Evolutionary conservation across 2,113 vertebrate genomes (phyloP).

Genomic region (Neolamprologus sp.): DNA sequence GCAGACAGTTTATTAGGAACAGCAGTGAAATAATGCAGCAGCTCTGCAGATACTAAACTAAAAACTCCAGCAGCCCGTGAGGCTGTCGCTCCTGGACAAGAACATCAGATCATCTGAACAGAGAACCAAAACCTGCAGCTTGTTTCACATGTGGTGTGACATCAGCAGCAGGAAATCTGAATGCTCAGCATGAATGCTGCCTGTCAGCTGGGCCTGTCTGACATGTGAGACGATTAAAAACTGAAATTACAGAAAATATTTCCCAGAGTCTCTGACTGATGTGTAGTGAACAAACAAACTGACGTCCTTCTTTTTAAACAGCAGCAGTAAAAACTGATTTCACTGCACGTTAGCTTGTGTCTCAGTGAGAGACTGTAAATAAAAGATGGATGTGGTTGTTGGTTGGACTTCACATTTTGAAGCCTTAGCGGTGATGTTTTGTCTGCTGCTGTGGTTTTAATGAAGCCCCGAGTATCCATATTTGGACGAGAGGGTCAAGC

Average conservation of each 20-base stretch:
- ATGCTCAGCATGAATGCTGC: neutral
- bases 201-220: rapidly evolving
- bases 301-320: neutral
- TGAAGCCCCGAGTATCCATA: neutral
- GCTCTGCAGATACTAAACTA: neutral
- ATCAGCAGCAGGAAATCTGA: neutral
- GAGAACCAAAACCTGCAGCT: neutral
- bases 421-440: neutral
- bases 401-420: neutral
- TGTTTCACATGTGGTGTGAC: neutral
- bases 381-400: rapidly evolving
- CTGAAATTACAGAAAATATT: neutral
- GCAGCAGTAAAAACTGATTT: neutral
- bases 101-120: neutral
- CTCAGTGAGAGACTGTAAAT: neutral
- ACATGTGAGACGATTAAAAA: neutral
- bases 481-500: neutral
- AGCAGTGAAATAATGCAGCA: neutral
- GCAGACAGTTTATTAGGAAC: neutral
- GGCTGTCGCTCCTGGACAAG: neutral
- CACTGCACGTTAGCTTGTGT: neutral
- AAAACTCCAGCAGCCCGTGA: rapidly evolving
- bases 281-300: neutral
- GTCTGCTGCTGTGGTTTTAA: neutral
- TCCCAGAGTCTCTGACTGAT: neutral